phyloP scores from a whole-genome alignment of 2,113 vertebrate species.

The Hypomesus transpacificus region DNA sequence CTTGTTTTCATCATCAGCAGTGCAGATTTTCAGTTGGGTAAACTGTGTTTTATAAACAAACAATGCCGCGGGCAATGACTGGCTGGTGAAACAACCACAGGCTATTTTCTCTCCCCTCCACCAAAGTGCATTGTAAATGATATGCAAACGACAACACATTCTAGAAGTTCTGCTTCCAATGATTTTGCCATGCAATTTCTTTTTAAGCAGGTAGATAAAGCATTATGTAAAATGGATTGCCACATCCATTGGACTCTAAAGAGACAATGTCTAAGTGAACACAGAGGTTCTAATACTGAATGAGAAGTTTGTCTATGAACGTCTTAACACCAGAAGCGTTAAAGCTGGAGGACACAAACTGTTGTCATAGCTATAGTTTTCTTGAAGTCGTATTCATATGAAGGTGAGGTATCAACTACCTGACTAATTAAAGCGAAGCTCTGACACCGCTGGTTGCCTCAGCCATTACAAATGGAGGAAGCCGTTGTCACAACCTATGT shows the following conservation, averaged over 20 bases:
- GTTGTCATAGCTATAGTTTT: too few species aligned
- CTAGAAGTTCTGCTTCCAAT: constrained; percentile 59
- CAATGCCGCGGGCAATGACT: constrained; percentile 66
- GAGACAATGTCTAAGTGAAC: too few species aligned
- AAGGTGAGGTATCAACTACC: constrained; percentile 64
- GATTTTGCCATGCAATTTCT: background rate
- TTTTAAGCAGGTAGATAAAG: background rate
- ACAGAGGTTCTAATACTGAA: too few species aligned
- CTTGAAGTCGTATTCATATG: background rate
- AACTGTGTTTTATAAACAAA: constrained; percentile 74
- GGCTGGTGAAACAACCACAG: constrained; percentile 73
- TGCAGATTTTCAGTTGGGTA: constrained; percentile 68
- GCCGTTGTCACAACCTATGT: constrained; percentile 68
- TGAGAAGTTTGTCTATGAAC: too few species aligned
- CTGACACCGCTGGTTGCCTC: constrained; percentile 55
- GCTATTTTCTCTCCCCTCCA: constrained; percentile 66
- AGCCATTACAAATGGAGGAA: constrained; percentile 60
- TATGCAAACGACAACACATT: constrained; percentile 58
- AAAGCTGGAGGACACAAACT: too few species aligned
- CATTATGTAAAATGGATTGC: background rate
- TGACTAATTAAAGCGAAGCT: constrained; percentile 60
- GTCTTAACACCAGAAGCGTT: too few species aligned
- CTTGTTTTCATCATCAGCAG: constrained; percentile 56
- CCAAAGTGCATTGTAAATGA: constrained; percentile 59
- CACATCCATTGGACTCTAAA: too few species aligned